phyloP scores from a whole-genome alignment of 2,888 invertebrate genomes.

The Phyllotreta cruciferae region DNA sequence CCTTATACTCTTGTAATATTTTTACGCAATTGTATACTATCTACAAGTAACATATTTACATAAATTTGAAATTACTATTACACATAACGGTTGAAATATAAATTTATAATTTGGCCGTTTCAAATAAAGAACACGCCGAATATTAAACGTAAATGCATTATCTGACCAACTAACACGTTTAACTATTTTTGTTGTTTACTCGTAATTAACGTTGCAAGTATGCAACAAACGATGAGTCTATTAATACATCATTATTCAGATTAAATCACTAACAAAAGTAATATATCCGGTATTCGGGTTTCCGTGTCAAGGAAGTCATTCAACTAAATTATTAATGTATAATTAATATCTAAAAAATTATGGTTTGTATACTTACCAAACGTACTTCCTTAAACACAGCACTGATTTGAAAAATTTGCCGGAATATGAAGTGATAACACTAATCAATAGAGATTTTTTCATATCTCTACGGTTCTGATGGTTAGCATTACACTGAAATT shows the following conservation, averaged over 20 bases:
- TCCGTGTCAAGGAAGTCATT: background rate
- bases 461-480: slow-evolving; percentile 1
- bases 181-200: too few species aligned
- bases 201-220: too few species aligned
- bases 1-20: too few species aligned
- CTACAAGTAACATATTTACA: too few species aligned
- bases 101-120: too few species aligned
- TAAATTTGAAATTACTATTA: too few species aligned
- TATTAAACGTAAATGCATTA: too few species aligned
- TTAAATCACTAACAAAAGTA: background rate
- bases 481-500: background rate
- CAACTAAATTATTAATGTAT: background rate
- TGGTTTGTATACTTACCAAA: background rate
- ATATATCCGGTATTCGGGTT: slow-evolving; percentile 14
- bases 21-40: too few species aligned
- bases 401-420: background rate
- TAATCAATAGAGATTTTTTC: background rate
- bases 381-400: background rate
- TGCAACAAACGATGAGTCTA: background rate
- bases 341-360: background rate
- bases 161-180: too few species aligned
- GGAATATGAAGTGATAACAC: background rate
- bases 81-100: too few species aligned
- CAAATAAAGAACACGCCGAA: too few species aligned
- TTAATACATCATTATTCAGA: background rate